A percentile compares a stretch with the other conserved stretches of the same genome.
These are phyloP conservation scores for Gallinago jamesoni DNA, from an alignment of 2,113 vertebrate species.

Conservation along the genomic window DNA sequence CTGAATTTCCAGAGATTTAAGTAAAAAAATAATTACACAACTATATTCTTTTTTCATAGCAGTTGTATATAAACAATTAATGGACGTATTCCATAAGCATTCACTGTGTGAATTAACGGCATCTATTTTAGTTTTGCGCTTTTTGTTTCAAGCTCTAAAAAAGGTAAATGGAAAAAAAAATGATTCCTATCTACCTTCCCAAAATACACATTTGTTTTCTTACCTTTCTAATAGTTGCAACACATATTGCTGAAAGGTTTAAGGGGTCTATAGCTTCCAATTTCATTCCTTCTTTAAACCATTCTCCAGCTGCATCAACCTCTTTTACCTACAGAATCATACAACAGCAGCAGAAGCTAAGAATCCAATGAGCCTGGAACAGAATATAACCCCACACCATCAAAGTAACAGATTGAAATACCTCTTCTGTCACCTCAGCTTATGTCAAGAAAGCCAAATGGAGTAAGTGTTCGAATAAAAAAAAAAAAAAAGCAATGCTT, in stretches of 20 bases:
- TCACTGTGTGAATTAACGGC: neutral
- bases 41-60: neutral
- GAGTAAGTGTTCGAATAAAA: neutral
- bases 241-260: conserved; percentile 98
- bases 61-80: neutral
- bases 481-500: neutral
- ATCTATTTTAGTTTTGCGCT: neutral
- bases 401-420: neutral
- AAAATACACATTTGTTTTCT: neutral
- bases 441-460: neutral
- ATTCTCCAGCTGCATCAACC: conserved; percentile 92
- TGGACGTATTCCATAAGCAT: neutral
- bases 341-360: conserved; percentile 41
- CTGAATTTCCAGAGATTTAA: neutral
- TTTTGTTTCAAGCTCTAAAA: neutral
- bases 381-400: neutral
- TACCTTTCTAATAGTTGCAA: conserved; percentile 98
- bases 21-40: neutral
- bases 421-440: neutral
- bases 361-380: neutral
- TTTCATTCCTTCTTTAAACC: conserved; percentile 99
- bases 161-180: neutral
- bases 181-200: neutral
- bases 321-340: conserved; percentile 86
- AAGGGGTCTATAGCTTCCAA: conserved; percentile 97